Conservation (phyloP, 2,797 vertebrate genomes). For the Stomatorhinus walkeri region DNA sequence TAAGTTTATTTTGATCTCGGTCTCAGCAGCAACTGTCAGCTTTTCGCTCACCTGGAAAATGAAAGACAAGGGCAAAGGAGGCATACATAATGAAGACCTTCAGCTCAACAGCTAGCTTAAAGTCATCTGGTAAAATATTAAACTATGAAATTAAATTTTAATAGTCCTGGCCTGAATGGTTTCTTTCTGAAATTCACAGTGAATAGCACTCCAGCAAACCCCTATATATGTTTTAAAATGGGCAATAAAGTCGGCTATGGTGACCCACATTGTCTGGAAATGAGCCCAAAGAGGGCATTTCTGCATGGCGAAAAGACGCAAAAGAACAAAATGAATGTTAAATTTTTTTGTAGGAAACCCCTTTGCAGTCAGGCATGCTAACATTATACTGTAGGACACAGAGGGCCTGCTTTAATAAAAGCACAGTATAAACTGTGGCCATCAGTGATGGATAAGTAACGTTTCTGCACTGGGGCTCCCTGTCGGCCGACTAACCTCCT, state of each 20-base stretch:
- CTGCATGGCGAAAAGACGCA: not conserved
- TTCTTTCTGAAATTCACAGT: not conserved
- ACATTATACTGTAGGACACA: not conserved
- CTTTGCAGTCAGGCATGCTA: not conserved
- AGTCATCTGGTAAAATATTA: not conserved
- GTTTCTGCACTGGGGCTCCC: not conserved
- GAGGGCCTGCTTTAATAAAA: not conserved
- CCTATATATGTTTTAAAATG: not conserved
- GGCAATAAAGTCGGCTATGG: not conserved
- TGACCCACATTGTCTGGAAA: not conserved
- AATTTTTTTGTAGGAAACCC: not conserved
- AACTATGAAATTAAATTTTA: not conserved
- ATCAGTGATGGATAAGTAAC: not conserved
- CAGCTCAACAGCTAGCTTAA: not conserved
- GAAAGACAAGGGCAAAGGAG: not conserved
- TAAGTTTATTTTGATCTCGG: constrained; percentile 70
- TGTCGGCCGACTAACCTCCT: constrained; percentile 63
- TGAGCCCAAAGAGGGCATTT: not conserved
- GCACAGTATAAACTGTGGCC: not conserved
- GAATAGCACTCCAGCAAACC: not conserved
- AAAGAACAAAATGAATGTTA: not conserved
- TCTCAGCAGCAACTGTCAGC: constrained; percentile 59
- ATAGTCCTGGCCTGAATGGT: not conserved
- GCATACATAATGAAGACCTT: not conserved
- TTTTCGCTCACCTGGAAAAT: constrained; percentile 66